Evolutionary conservation across 2,888 invertebrate genomes (phyloP), one percentile per base, ranked within the genome.

Genomic region (Caenorhabditis imperialis): DNA sequence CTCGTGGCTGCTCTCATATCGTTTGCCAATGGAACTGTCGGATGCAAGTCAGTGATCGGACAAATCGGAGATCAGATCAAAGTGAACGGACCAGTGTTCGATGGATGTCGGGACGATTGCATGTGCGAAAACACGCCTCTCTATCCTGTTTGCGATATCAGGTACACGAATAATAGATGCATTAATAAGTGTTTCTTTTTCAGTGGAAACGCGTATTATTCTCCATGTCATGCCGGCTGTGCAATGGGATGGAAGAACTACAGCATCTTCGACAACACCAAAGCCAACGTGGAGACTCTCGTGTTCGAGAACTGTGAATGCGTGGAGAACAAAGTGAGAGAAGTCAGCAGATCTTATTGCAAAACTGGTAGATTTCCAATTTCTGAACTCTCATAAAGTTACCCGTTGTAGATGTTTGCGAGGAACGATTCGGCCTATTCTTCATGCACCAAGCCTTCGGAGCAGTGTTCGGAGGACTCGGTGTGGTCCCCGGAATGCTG

Each of bases 161-260:
- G 38, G 77, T 73, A 20, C 44, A 69, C 47, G 37, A 7, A 30
- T 7, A 30, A 23, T 3, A 47, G 5, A 30, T 38, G 30, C 23
- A 42, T 38, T 5, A 50, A 20, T 18, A 38, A 38, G 42, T 44
- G 10, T 14, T 14, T 14, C 33, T 3, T 33, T 50, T 74, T 27
- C 47, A 78, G 71, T 50, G 85, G 87, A 22, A 74, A 78, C 5
- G 83, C 87, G 4, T 89, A 84, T 72, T 89, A 88, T 65, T 88
- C 88, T 0, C 89, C 89, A 0, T 89, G 89, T 75, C 85, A 87
- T 57, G 81, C 84, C 8, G 86, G 86, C n/a, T 86, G 86, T 51
- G 78, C 72, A 16, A 60, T 79, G 38, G 72, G 75, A 12, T 79
- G 81, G 63, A 76, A 77, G 38, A 80, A 78, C 57, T 82, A 77